A percentile compares a stretch with the other conserved stretches of the same genome.
Evolutionary conservation across 2,113 vertebrate genomes (phyloP).

Genomic region (Xyrauchen texanus): DNA sequence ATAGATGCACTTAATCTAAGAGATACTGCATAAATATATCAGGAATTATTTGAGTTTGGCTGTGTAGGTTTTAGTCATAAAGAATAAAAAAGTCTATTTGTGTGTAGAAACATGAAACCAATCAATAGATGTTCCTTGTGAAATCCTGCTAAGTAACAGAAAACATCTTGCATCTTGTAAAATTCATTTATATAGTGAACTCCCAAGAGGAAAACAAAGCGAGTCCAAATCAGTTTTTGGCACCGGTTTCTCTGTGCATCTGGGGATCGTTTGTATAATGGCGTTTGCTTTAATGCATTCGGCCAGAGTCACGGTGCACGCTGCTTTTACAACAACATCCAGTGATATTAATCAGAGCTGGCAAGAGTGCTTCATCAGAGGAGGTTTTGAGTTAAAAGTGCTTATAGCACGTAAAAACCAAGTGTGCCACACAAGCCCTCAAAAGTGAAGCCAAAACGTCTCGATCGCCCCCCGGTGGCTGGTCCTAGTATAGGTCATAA

Average conservation of each 20-base stretch:
- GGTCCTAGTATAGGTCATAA: no score
- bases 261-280: slow-evolving; percentile 70
- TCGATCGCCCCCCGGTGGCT: no score
- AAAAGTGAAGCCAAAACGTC: no score
- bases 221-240: slow-evolving; percentile 57
- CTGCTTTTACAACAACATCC: slow-evolving; percentile 61
- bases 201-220: slow-evolving; percentile 55
- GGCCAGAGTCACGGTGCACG: slow-evolving; percentile 52
- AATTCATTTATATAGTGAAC: slow-evolving; percentile 54
- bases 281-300: slow-evolving; percentile 60
- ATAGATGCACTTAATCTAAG: no score
- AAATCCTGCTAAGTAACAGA: neutral
- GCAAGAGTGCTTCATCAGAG: slow-evolving; percentile 49
- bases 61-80: no score
- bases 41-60: no score
- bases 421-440: no score
- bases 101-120: neutral
- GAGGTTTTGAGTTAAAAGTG: slow-evolving; percentile 20
- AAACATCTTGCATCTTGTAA: neutral
- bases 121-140: neutral
- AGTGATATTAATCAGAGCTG: slow-evolving; percentile 65
- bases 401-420: neutral
- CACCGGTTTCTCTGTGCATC: slow-evolving; percentile 58
- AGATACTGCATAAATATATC: no score
- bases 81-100: neutral